Conservation (phyloP, 2,113 vertebrate genomes). For the Myodes glareolus region DNA sequence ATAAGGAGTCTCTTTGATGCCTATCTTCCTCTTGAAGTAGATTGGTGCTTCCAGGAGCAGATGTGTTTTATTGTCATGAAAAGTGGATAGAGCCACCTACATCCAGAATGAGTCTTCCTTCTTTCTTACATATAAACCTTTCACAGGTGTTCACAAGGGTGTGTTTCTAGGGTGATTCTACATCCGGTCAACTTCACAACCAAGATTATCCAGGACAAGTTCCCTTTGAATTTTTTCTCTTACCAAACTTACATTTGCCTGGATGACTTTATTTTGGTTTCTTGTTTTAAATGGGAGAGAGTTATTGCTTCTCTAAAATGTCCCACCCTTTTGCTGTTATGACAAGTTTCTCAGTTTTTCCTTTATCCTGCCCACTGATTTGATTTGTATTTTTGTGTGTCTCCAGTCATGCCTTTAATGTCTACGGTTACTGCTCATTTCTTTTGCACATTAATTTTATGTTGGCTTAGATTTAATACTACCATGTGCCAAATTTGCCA, state of each 20-base stretch:
- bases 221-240: neutral
- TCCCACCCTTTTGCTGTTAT: neutral
- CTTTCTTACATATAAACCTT: neutral
- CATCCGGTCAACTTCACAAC: neutral
- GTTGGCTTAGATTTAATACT: neutral
- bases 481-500: neutral
- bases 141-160: neutral
- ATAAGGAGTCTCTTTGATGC: too few relatives aligned
- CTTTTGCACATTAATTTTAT: neutral
- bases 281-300: neutral
- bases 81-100: neutral
- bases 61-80: too few relatives aligned
- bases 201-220: neutral
- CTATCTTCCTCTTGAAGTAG: too few relatives aligned
- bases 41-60: too few relatives aligned
- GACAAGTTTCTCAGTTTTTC: neutral
- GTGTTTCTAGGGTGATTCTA: neutral
- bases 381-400: neutral
- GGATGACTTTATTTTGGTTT: neutral
- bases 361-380: neutral
- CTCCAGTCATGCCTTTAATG: neutral
- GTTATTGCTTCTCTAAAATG: neutral
- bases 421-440: neutral
- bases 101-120: neutral
- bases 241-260: neutral